phyloP scores from a whole-genome alignment of 2,888 invertebrate genomes.

The Phlogophora meticulosa region DNA sequence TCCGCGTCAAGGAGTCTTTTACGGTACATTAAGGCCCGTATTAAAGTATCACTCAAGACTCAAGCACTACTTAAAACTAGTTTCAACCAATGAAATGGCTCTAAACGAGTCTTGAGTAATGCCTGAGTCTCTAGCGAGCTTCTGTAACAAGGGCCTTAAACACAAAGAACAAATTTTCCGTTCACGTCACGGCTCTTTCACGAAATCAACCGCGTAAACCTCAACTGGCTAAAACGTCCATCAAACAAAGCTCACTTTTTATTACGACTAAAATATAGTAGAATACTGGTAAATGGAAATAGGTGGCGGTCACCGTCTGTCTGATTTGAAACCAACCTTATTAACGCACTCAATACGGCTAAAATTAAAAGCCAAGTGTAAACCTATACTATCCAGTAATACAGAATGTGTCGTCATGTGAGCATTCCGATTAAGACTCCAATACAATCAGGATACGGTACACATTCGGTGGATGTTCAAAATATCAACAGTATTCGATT shows the following conservation, averaged over 20 bases:
- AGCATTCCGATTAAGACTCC: slow-evolving; percentile 84
- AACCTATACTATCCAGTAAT: slow-evolving; percentile 73
- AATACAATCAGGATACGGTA: slow-evolving; percentile 82
- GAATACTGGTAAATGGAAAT: slow-evolving; percentile 83
- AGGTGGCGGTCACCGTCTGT: slow-evolving; percentile 64
- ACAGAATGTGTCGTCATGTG: slow-evolving; percentile 81
- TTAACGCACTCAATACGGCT: slow-evolving; percentile 70
- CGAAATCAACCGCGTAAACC: slow-evolving; percentile 80
- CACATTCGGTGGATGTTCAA: slow-evolving; percentile 82
- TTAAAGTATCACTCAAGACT: no score
- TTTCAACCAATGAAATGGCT: no score
- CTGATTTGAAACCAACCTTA: slow-evolving; percentile 74
- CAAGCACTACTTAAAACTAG: no score
- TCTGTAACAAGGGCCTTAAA: no score
- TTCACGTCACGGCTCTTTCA: slow-evolving; percentile 74
- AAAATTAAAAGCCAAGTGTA: slow-evolving; percentile 71
- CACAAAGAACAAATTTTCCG: slow-evolving; percentile 70
- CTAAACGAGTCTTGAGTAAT: no score
- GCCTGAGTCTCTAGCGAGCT: no score
- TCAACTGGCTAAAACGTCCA: slow-evolving; percentile 82
- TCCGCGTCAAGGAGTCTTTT: slow-evolving; percentile 38
- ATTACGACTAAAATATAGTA: slow-evolving; percentile 85
- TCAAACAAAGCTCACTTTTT: slow-evolving; percentile 84
- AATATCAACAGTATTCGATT: slow-evolving; percentile 87
- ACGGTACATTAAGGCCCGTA: slow-evolving; percentile 55